A percentile compares a stretch with the other conserved stretches of the same genome.
phyloP scores from a whole-genome alignment of 2,888 invertebrate species.

The Strigamia crassipes region DNA sequence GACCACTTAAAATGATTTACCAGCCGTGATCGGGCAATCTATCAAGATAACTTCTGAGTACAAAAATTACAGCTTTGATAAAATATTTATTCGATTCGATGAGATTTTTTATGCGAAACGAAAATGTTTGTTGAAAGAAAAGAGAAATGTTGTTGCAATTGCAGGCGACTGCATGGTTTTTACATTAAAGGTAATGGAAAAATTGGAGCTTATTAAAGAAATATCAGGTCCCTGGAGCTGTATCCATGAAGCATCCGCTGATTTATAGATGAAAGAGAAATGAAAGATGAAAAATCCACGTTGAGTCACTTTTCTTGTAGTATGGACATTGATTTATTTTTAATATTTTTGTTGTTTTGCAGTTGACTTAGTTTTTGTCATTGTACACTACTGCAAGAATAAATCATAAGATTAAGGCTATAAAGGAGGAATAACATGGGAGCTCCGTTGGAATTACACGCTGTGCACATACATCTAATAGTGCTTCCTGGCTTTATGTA shows the following conservation, averaged over 20 bases:
- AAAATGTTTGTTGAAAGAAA: not conserved
- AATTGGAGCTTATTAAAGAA: not conserved
- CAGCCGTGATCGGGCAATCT: too few species aligned
- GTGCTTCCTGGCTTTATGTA: not conserved
- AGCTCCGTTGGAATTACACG: not conserved
- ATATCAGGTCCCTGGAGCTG: constrained; percentile 2
- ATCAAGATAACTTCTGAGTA: not conserved
- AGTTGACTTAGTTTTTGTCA: not conserved
- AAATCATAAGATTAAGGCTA: not conserved
- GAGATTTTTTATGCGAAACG: too few species aligned
- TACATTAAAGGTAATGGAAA: constrained; percentile 25
- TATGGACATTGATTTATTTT: constrained; percentile 5
- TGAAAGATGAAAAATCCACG: not conserved
- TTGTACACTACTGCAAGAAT: not conserved
- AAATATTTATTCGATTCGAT: too few species aligned
- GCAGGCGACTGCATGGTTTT: not conserved
- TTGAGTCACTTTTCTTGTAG: not conserved
- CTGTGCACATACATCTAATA: not conserved
- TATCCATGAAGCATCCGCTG: not conserved
- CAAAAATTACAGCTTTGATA: not conserved
- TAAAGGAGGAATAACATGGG: not conserved
- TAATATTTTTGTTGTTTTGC: constrained; percentile 8
- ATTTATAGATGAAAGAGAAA: constrained; percentile 23
- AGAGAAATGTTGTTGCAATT: not conserved
- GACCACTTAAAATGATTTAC: too few species aligned